Evolutionary conservation across 2,113 vertebrate species (phyloP), one percentile per base, ranked within the genome.

Genomic region (Salvelinus sp.): DNA sequence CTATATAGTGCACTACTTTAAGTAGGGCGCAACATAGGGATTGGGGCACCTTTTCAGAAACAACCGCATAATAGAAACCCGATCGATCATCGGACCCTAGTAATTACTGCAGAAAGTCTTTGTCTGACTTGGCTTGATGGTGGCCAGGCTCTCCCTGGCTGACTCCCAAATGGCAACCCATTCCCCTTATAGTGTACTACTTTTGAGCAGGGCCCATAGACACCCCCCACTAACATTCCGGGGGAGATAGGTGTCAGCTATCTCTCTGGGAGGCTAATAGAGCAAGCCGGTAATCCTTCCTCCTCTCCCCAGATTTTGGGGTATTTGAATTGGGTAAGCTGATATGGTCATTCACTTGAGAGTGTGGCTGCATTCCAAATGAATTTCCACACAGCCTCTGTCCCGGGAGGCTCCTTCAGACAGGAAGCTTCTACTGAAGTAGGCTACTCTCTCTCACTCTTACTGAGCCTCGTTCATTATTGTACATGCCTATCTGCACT

Each of bases 261-360:
- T 85, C 87, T 83, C 87, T 83, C 80, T 78, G 77, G 85, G 83
- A 86, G 87, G 84, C 86, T 88, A 88, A 88, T 86, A 88, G 85
- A 86, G 82, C 87, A 79, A 85, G 82, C 79, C 80, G 79, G 79
- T 83, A 88, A 88, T 86, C 87, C 84, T 66, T 82, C 82, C 79
- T 76, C 85, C 80, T 81, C 83, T 83, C 74, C 81, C 76, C 83
- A 85, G 85, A 83, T 22, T 86, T 84, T 85, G 86, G 82, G 79
- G 79, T 88, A 86, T 88, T 88, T 88, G 87, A 83, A 88, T 86
- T 85, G 67, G 79, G 87, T 88, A 88, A 88, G 83, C 85, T 85
- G 87, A 88, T 88, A 86, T 86, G 85, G 87, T 88, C 87, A 88
- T 83, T 85, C 83, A 85, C 77, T 86, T 79, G 73, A 83, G 82